These are phyloP conservation scores for Butorides virescens DNA, from an alignment of 2,113 vertebrate genomes.

Conservation along the genomic window DNA sequence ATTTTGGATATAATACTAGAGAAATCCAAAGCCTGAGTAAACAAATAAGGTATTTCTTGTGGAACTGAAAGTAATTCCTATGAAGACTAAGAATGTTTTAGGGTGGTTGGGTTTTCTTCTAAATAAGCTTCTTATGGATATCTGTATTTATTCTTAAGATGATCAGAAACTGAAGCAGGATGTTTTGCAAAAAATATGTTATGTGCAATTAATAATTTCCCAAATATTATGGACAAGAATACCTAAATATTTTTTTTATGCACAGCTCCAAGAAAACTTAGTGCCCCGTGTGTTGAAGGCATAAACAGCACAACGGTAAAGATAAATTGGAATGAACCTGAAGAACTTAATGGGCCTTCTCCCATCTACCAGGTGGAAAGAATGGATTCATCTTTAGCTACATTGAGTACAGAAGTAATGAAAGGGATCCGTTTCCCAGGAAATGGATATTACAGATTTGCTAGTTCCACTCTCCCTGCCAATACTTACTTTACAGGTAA, in stretches of 20 bases:
- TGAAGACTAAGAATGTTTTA: background rate
- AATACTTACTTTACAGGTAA: conserved; percentile 90
- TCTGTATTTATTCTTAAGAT: background rate
- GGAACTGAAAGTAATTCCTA: background rate
- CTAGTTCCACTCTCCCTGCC: conserved; percentile 76
- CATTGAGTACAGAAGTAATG: conserved; percentile 61
- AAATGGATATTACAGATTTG: conserved; percentile 83
- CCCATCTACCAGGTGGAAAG: conserved; percentile 89
- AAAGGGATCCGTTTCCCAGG: conserved; percentile 86
- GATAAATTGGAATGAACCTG: conserved; percentile 81
- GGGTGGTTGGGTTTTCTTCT: too few species aligned
- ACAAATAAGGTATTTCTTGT: background rate
- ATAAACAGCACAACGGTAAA: conserved; percentile 80
- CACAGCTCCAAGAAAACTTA: conserved; percentile 82
- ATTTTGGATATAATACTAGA: background rate
- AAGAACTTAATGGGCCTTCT: conserved; percentile 82
- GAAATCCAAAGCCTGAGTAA: background rate
- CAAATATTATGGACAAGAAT: background rate
- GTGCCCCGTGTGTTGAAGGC: conserved; percentile 69
- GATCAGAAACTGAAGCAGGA: background rate
- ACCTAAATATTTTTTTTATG: background rate
- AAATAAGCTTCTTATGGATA: background rate
- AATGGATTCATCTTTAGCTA: conserved; percentile 81
- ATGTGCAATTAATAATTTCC: background rate
- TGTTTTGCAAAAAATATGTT: background rate